Base-by-base conservation (phyloP, 2,113 vertebrate species). In the Gambusia holbrooki region DNA sequence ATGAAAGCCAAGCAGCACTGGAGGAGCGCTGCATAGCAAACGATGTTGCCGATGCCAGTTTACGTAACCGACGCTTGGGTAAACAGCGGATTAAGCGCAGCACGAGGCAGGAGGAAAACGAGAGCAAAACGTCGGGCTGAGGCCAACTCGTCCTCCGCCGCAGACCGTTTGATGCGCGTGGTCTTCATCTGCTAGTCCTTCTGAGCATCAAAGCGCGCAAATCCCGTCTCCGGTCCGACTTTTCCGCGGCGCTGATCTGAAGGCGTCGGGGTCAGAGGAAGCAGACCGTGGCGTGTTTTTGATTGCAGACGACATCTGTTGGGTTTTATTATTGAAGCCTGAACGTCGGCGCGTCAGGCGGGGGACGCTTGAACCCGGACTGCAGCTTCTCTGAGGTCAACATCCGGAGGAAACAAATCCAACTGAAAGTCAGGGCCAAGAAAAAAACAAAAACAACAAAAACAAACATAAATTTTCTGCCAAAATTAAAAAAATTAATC, bases 11-110 rank as follows among this genome's bases (percentile, higher is more conserved):
- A 71, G 77, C 78, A 27, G 87, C 76, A 4, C 71, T 74, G 84
- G 70, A 79, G 74, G 66, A 90, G 77, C 60, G 81, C 85, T 82
- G 90, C 87, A 90, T 87, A 86, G 90, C 90, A 88, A 91, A 93
- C 71, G 58, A 92, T 85, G 89, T 73, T 86, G 87, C 81, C 83
- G 58, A 42, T 62, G 72, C 87, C 85, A 71, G 88, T 94, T 92
- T 93, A 89, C 86, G 87, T 91, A 89, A 93, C 75, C 84, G 72
- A 45, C 67, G 69, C 71, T 84, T 75, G 81, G 77, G 87, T 92
- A 93, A 92, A 92, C 89, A 91, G 86, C 51, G 77, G 85, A 81
- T 88, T 84, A 73, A 81, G 84, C 64, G 35, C 81, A 80, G 80
- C 80, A 28, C 13, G 60, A 73, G 80, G 79, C 13, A 1, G 19